Percentiles rank a stretch among this genome's conserved stretches.
Conservation (phyloP, 2,113 vertebrate species). For the Chloropsis cyanopogon region DNA sequence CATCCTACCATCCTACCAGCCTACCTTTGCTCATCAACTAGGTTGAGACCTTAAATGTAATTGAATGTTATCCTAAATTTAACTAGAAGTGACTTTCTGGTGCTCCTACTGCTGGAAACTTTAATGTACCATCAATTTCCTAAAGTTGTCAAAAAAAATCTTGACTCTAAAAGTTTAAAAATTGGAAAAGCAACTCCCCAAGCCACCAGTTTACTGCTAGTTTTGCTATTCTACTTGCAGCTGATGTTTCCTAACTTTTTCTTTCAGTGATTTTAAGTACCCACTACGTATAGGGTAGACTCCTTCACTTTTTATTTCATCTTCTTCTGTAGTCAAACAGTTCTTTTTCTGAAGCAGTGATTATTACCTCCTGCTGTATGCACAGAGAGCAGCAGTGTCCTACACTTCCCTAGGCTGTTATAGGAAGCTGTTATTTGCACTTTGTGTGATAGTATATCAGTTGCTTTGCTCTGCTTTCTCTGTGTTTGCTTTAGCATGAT, state of each 20-base stretch:
- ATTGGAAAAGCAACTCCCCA: not conserved
- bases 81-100: not conserved
- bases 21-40: not conserved
- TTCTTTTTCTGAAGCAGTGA: not conserved
- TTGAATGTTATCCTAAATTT: not conserved
- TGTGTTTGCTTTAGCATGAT: not conserved
- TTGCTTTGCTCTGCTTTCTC: not conserved
- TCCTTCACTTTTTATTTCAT: not conserved
- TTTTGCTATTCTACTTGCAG: not conserved
- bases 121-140: not conserved
- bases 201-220: not conserved
- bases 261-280: not conserved
- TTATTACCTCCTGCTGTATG: not conserved
- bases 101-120: not conserved
- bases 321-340: not conserved
- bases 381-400: not conserved
- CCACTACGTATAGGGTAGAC: not conserved
- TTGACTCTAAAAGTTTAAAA: not conserved
- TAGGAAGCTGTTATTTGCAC: not conserved
- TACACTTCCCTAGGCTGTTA: not conserved
- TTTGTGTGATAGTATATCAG: not conserved
- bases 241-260: not conserved
- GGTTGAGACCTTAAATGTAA: not conserved
- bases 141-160: not conserved
- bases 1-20: not conserved